These are phyloP conservation scores for Mus spicilegus DNA, from an alignment of 2,113 vertebrate species.

Conservation along the genomic window DNA sequence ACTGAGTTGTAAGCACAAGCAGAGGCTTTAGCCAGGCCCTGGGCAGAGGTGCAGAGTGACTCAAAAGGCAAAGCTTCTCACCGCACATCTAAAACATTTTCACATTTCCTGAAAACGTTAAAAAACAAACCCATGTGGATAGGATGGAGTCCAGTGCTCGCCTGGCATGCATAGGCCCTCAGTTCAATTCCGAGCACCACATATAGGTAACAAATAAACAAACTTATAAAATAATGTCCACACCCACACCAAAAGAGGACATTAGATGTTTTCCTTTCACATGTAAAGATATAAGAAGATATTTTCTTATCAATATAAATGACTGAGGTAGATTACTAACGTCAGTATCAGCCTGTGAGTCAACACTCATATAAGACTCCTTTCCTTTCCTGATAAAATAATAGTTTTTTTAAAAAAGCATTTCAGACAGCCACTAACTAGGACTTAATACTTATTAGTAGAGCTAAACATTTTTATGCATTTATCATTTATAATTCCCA, in stretches of 20 bases:
- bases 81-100: neutral
- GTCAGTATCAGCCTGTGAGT: neutral
- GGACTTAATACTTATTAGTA: neutral
- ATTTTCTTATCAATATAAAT: neutral
- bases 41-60: neutral
- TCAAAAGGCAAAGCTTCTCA: neutral
- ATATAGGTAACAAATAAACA: neutral
- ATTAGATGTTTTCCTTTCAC: neutral
- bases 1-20: no score
- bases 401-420: constrained; percentile 23
- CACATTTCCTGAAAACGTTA: constrained; percentile 12
- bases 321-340: neutral
- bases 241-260: neutral
- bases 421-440: neutral
- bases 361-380: neutral
- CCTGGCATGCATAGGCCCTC: neutral
- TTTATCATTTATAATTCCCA: constrained; percentile 9
- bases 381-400: constrained; percentile 50
- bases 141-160: neutral
- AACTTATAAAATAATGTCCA: neutral
- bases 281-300: constrained; percentile 28
- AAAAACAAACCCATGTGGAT: neutral
- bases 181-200: neutral
- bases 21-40: neutral
- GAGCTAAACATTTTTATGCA: neutral